Base-by-base conservation (phyloP, 2,888 invertebrate species). In the Platypus cylindrus region DNA sequence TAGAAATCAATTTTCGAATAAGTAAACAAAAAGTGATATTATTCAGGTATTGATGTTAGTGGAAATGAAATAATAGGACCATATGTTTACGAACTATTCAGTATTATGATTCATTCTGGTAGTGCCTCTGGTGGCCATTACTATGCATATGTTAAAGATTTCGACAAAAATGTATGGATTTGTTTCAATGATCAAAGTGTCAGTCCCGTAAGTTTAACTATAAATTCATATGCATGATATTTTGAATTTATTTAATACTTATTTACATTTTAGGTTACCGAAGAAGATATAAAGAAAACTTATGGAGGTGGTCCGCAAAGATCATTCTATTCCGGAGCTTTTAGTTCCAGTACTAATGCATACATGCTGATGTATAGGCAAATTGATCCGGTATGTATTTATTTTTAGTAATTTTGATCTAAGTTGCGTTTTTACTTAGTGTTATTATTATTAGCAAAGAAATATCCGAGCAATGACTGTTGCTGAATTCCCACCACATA, bases 291-390 rank as follows among this genome's bases (percentile, higher is more conserved):
- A 37, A 70, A 74, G 47, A 81, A 78, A 58, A 81, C 85, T 0
- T 89, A 81, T 57, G 89, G 89, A 5, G 82, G 83, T 17, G 75
- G 75, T 17, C 68, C 73, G 17, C 60, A 65, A 13, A 63, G 71
- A 40, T 68, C 72, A 9, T 78, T 76, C 53, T 83, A 80, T 54
- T 78, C 78, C 11, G 77, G 78, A 24, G 73, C 75, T 20, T 83
- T 78, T 54, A 77, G 78, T 47, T 78, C 80, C 34, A 85, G 84
- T 51, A 84, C 85, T 28, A 87, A 86, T 59, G 89, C 87, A 0
- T 89, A 89, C 53, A 89, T 89, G 87, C 66, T 90, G 36, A 85
- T 89, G 81, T 90, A 89, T 55, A 66, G 89, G 30, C 80, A 82
- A 59, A 73, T 78, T 28, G 77, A 80, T 58, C 61, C 66, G 29